Conservation (phyloP, 2,888 invertebrate species). For the Sinelater perroti region DNA sequence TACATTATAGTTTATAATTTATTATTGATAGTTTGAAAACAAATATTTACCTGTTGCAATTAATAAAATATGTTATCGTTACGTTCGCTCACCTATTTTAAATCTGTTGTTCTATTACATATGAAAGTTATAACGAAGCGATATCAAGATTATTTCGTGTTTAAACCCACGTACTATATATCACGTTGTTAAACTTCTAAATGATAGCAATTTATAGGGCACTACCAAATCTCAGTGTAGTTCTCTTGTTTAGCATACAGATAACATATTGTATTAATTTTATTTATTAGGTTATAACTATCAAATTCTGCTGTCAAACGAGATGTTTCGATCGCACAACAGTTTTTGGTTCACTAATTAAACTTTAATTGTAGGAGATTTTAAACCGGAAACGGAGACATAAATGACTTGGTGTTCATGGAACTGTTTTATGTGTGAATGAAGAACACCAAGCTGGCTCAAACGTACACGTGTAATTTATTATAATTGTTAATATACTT, state of each 20-base stretch:
- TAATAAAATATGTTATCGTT: constrained; percentile 49
- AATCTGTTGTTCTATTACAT: constrained; percentile 24
- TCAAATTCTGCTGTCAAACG: constrained; percentile 50
- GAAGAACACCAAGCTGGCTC: constrained; percentile 39
- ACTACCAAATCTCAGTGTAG: background rate
- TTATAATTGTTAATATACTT: constrained; percentile 29
- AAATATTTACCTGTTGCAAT: constrained; percentile 48
- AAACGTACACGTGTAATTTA: constrained; percentile 35
- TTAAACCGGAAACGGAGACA: constrained; percentile 18
- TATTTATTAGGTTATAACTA: constrained; percentile 43
- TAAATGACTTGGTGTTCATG: constrained; percentile 35
- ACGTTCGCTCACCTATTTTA: constrained; percentile 23
- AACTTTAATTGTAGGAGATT: constrained; percentile 20
- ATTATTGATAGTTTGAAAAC: constrained; percentile 53
- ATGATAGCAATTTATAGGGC: background rate
- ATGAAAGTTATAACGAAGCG: constrained; percentile 20
- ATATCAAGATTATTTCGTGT: constrained; percentile 12
- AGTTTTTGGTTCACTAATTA: constrained; percentile 35
- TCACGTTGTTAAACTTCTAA: constrained; percentile 18
- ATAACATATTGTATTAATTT: constrained; percentile 49
- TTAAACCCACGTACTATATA: constrained; percentile 8
- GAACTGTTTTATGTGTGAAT: constrained; percentile 35
- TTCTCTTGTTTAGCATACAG: background rate
- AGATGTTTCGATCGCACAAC: constrained; percentile 41
- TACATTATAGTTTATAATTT: constrained; percentile 57